Percentiles rank a stretch among this genome's conserved stretches.
Conservation (phyloP, 2,797 vertebrate species). For the Arctocebus calabarensis region DNA sequence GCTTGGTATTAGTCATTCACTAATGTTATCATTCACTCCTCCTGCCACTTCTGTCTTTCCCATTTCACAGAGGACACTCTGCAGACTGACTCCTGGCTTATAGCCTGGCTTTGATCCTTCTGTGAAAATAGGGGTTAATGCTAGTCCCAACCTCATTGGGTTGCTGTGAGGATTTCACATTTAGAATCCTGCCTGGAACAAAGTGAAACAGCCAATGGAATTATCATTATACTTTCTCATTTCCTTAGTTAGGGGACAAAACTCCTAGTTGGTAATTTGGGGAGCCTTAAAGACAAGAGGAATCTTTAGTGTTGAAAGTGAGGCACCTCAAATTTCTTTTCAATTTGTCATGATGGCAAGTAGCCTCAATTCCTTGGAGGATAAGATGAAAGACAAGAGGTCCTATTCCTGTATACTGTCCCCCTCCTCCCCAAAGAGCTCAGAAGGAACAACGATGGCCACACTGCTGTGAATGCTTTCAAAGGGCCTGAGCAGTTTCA, state of each 20-base stretch:
- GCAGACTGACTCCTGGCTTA: not conserved
- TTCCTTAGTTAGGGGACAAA: not conserved
- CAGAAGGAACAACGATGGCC: not conserved
- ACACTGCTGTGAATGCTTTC: not conserved
- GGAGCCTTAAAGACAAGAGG: not conserved
- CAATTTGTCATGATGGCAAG: not conserved
- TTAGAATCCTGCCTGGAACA: not conserved
- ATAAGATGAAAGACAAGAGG: not conserved
- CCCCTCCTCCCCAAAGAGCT: not conserved
- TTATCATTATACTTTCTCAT: not conserved
- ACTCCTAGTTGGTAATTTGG: not conserved
- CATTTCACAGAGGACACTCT: not conserved
- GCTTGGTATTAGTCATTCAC: not conserved
- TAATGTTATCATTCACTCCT: not conserved
- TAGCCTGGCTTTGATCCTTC: not conserved
- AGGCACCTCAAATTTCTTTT: not conserved
- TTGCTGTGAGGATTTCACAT: not conserved
- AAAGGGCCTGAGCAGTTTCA: not conserved
- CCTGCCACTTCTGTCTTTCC: not conserved
- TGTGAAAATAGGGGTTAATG: not conserved
- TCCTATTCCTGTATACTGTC: not conserved
- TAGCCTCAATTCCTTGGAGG: not conserved
- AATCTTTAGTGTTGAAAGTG: not conserved
- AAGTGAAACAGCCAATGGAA: not conserved
- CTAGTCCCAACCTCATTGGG: not conserved